phyloP scores from a whole-genome alignment of 2,797 vertebrate species.

The Syncerus caffer region DNA sequence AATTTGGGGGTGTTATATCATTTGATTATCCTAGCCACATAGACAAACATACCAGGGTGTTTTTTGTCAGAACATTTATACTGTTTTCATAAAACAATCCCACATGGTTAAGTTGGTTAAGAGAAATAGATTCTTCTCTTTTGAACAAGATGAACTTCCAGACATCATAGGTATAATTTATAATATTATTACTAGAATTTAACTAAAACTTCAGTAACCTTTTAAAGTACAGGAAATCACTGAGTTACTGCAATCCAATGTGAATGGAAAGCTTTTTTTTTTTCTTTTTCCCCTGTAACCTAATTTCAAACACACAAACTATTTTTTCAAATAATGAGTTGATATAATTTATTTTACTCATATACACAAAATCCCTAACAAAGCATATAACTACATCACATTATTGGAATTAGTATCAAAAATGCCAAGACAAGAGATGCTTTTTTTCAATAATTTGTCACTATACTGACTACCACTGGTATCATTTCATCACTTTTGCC shows the following conservation, averaged over 20 bases:
- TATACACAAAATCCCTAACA: neutral
- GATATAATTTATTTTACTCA: neutral
- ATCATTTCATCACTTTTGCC: no score
- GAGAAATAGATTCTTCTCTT: neutral
- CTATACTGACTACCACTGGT: no score
- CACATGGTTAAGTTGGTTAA: neutral
- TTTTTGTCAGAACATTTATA: neutral
- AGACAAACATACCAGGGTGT: neutral
- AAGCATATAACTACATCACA: neutral
- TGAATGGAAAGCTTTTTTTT: neutral
- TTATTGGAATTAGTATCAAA: neutral
- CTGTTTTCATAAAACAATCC: neutral
- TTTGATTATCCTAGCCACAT: neutral
- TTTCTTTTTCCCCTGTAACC: neutral
- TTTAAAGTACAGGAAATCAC: neutral
- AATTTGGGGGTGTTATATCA: neutral
- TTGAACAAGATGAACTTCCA: neutral
- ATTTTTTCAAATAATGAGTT: conserved; percentile 19
- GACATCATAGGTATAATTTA: neutral
- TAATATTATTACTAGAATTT: conserved; percentile 22
- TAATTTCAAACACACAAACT: neutral
- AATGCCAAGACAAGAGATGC: neutral
- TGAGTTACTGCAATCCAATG: neutral
- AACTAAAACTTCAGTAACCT: conserved; percentile 25
- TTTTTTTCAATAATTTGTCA: neutral